Percentiles rank a stretch among this genome's conserved stretches.
phyloP scores from a whole-genome alignment of 2,888 invertebrate genomes.

The Stratiomys singularior region DNA sequence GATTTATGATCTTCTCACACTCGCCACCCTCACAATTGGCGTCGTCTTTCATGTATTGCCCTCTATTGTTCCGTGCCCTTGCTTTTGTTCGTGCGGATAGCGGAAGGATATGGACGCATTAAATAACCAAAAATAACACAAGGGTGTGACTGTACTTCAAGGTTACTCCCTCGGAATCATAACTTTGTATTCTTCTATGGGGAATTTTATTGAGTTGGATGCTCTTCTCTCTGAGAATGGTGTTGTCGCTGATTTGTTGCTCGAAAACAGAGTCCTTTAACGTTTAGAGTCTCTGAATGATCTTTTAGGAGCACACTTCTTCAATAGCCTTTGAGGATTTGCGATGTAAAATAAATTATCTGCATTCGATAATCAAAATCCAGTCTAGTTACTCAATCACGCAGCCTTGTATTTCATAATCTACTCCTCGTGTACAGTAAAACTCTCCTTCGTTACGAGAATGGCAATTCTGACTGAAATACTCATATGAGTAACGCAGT shows the following conservation, averaged over 20 bases:
- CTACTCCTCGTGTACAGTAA: too few relatives aligned
- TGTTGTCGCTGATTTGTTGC: neutral
- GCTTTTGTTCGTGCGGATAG: constrained; percentile 25
- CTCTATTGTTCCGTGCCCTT: too few relatives aligned
- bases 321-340: too few relatives aligned
- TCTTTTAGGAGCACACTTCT: too few relatives aligned
- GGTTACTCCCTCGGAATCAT: neutral
- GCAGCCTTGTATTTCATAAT: too few relatives aligned
- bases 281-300: too few relatives aligned
- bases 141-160: neutral
- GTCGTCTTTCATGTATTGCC: constrained; percentile 8
- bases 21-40: constrained; percentile 37
- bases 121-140: constrained; percentile 32
- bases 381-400: too few relatives aligned
- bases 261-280: neutral
- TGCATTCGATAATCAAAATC: too few relatives aligned
- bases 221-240: neutral
- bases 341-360: too few relatives aligned
- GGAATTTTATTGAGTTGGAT: neutral
- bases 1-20: constrained; percentile 51
- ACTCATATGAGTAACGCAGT: too few relatives aligned
- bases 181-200: neutral
- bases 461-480: too few relatives aligned
- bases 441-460: too few relatives aligned
- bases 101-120: constrained; percentile 17